These are phyloP conservation scores for Loripinus fragilis DNA, from an alignment of 2,888 invertebrate genomes.

Conservation along the genomic window DNA sequence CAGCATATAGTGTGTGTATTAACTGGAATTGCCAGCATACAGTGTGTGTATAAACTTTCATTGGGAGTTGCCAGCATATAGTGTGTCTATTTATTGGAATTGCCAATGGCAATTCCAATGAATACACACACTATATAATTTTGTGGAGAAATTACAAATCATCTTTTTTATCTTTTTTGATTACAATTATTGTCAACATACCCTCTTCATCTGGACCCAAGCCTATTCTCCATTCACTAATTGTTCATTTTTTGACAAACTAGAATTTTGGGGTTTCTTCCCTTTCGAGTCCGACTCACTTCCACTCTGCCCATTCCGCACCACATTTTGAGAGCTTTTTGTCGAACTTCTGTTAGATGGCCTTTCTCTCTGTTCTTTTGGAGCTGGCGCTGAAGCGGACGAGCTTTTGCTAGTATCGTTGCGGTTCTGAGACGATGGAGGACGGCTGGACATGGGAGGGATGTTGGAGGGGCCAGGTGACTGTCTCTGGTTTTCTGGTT, in stretches of 20 bases:
- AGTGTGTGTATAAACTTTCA: too few species aligned
- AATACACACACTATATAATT: too few species aligned
- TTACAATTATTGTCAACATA: too few species aligned
- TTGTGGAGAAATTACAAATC: too few species aligned
- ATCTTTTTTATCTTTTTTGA: too few species aligned
- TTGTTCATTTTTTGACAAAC: slow-evolving; percentile 65
- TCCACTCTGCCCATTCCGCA: slow-evolving; percentile 64
- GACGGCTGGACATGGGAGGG: slow-evolving; percentile 12
- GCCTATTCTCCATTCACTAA: slow-evolving; percentile 76
- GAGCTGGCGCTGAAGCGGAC: slow-evolving; percentile 31
- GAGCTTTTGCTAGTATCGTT: slow-evolving; percentile 3
- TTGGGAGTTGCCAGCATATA: too few species aligned
- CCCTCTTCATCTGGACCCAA: too few species aligned
- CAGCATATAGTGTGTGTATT: too few species aligned
- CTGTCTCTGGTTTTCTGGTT: slow-evolving; percentile 5
- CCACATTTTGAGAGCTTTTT: slow-evolving; percentile 41
- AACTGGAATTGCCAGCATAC: too few species aligned
- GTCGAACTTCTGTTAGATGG: slow-evolving; percentile 40
- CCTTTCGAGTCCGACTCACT: slow-evolving; percentile 73
- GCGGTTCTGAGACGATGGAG: slow-evolving; percentile 6
- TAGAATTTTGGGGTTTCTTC: slow-evolving; percentile 62
- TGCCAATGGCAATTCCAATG: too few species aligned
- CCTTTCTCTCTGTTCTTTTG: slow-evolving; percentile 65
- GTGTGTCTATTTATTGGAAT: too few species aligned
- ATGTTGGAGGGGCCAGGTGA: neutral